phyloP scores from a whole-genome alignment of 1,140 invertebrate genomes.

The Kradibia gibbosae region DNA sequence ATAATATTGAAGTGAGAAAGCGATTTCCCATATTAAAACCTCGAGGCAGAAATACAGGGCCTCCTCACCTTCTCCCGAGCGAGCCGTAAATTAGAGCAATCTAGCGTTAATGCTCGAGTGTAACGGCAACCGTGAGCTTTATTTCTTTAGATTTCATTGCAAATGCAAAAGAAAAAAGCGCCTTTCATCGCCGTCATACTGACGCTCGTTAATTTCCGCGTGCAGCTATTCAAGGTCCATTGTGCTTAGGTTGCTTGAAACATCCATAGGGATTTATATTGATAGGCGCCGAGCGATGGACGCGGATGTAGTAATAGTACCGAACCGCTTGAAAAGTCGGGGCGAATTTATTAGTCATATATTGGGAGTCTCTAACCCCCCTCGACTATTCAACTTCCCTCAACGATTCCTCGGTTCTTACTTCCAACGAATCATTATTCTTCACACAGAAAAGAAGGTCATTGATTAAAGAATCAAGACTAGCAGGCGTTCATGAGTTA shows the following conservation, averaged over 20 bases:
- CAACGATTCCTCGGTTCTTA: too few species aligned
- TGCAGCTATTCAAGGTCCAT: not conserved
- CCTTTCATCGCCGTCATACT: not conserved
- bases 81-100: slow-evolving; percentile 19
- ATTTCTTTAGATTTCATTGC: not conserved
- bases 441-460: too few species aligned
- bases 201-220: not conserved
- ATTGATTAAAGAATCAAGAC: too few species aligned
- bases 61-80: not conserved
- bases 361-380: too few species aligned
- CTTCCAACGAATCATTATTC: too few species aligned
- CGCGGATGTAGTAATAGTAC: too few species aligned
- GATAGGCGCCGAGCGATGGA: not conserved
- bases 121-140: not conserved
- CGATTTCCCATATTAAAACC: slow-evolving; percentile 3
- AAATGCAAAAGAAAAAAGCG: not conserved
- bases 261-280: not conserved
- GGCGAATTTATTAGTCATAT: too few species aligned
- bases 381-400: too few species aligned
- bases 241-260: not conserved
- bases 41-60: not conserved
- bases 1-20: not conserved
- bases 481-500: too few species aligned
- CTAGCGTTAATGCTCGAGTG: slow-evolving; percentile 3
- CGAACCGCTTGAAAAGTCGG: too few species aligned